These are phyloP conservation scores for Palloptera scutellata DNA, from an alignment of 2,888 invertebrate species.

Conservation along the genomic window DNA sequence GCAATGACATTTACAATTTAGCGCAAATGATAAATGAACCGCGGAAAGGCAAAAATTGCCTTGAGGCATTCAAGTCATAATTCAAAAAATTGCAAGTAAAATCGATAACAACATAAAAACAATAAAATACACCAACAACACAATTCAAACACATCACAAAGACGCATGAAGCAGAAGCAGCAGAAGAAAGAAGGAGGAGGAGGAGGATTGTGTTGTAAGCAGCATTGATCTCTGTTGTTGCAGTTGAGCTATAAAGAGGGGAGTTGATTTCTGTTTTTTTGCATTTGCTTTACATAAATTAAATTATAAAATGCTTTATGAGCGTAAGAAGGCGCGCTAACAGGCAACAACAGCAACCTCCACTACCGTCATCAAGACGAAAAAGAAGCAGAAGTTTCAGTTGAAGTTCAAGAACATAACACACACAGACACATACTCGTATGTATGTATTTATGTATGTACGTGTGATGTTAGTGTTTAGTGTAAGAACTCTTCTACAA, in stretches of 20 bases:
- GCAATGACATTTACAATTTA: slow-evolving; percentile 43
- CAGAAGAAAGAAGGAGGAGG: too few relatives aligned
- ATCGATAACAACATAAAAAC: slow-evolving; percentile 6
- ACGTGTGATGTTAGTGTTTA: slow-evolving; percentile 6
- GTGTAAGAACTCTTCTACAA: background rate
- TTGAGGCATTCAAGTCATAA: slow-evolving; percentile 36
- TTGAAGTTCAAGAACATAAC: too few relatives aligned
- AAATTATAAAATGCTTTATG: slow-evolving; percentile 61
- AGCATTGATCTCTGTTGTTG: background rate
- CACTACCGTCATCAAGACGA: background rate
- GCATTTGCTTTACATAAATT: slow-evolving; percentile 56
- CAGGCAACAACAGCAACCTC: slow-evolving; percentile 14
- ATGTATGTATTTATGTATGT: slow-evolving; percentile 10
- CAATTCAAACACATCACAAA: background rate
- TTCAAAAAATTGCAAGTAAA: slow-evolving; percentile 21
- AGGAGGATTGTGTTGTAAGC: background rate
- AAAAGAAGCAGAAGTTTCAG: background rate
- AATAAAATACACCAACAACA: slow-evolving; percentile 27
- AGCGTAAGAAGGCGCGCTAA: slow-evolving; percentile 33
- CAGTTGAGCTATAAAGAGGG: slow-evolving; percentile 26
- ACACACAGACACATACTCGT: background rate
- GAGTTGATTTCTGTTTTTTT: slow-evolving; percentile 19
- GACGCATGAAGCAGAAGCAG: background rate
- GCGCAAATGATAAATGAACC: slow-evolving; percentile 57
- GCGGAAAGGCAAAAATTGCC: slow-evolving; percentile 48